A percentile compares a stretch with the other conserved stretches of the same genome.
Conservation (phyloP, 2,888 invertebrate genomes). For the Orgyia antiqua region DNA sequence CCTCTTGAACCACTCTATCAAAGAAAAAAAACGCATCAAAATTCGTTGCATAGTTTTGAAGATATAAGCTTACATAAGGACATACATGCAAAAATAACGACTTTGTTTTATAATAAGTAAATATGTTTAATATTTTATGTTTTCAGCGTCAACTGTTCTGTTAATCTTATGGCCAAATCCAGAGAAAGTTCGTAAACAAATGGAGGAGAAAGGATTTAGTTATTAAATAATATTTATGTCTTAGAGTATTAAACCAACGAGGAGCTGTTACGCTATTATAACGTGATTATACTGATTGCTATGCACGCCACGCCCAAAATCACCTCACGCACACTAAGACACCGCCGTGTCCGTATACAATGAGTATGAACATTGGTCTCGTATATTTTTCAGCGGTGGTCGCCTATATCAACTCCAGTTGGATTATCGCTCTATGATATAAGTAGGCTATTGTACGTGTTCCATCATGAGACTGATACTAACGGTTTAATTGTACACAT, state of each 20-base stretch:
- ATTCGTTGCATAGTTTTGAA: too few relatives aligned
- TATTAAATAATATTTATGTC: conserved; percentile 35
- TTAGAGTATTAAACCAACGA: neutral
- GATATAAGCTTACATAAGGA: too few relatives aligned
- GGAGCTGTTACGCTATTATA: neutral
- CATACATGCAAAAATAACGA: too few relatives aligned
- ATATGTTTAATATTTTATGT: conserved; percentile 5
- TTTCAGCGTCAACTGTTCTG: conserved; percentile 54
- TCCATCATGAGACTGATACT: conserved; percentile 27
- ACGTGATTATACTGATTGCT: neutral
- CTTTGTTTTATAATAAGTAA: too few relatives aligned
- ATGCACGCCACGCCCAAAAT: too few relatives aligned
- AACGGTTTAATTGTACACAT: conserved; percentile 18
- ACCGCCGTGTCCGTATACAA: too few relatives aligned
- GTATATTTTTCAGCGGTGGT: too few relatives aligned
- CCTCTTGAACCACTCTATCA: too few relatives aligned
- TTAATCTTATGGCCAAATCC: conserved; percentile 67
- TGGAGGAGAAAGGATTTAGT: conserved; percentile 56
- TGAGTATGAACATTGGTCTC: too few relatives aligned
- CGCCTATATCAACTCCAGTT: neutral
- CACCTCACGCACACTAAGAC: too few relatives aligned
- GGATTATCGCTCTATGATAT: neutral
- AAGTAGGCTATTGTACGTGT: conserved; percentile 6
- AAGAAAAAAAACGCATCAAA: too few relatives aligned
- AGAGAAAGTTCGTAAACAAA: conserved; percentile 47